These are phyloP conservation scores for Drosophila monieri DNA, from an alignment of 2,888 invertebrate genomes.

Conservation along the genomic window DNA sequence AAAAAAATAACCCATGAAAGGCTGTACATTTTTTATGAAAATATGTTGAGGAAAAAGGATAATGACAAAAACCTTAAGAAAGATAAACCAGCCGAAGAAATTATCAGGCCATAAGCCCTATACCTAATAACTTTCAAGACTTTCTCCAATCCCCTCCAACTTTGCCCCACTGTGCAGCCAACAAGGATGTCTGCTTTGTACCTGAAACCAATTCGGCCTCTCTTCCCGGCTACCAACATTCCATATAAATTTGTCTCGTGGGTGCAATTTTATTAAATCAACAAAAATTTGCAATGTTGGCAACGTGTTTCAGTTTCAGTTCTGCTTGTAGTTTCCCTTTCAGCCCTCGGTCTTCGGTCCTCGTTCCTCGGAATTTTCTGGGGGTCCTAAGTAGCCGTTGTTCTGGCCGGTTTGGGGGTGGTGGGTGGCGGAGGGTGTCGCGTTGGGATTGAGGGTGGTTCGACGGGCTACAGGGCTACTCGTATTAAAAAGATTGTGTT, in stretches of 20 bases:
- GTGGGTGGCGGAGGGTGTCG: background rate
- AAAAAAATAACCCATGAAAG: constrained; percentile 1
- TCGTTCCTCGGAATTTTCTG: constrained; percentile 8
- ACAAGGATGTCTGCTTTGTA: constrained; percentile 47
- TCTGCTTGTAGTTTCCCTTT: constrained; percentile 35
- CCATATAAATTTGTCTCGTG: constrained; percentile 83
- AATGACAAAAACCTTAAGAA: no score
- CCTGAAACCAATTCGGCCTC: constrained; percentile 76
- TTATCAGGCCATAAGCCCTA: no score
- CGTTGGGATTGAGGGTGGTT: constrained; percentile 19
- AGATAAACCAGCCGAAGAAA: no score
- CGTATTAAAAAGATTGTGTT: constrained; percentile 67
- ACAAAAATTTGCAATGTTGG: constrained; percentile 83
- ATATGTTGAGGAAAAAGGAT: background rate
- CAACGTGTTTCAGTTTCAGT: constrained; percentile 57
- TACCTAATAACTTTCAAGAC: no score
- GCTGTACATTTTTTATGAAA: background rate
- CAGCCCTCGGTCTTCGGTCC: constrained; percentile 6
- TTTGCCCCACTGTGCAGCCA: constrained; percentile 55
- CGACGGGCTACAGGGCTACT: constrained; percentile 20
- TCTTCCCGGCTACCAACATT: constrained; percentile 70
- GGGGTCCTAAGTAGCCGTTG: constrained; percentile 62
- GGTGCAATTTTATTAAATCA: constrained; percentile 84
- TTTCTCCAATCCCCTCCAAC: background rate
- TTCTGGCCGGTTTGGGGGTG: constrained; percentile 8